Percentiles rank a stretch among this genome's conserved stretches.
phyloP scores from a whole-genome alignment of 2,113 vertebrate species.

The Opisthocomus hoazin region DNA sequence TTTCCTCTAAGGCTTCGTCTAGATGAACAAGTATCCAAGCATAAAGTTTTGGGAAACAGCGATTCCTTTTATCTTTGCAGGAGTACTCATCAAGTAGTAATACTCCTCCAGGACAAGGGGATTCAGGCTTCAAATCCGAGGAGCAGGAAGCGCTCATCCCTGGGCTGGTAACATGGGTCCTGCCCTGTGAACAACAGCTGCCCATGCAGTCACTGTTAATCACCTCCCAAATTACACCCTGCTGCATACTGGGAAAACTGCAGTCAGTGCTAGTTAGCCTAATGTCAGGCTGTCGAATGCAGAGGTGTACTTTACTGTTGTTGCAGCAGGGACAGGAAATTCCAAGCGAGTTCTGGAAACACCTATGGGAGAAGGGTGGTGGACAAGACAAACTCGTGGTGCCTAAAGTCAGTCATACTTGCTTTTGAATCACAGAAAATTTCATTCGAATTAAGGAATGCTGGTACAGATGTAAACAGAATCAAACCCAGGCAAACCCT shows the following conservation, averaged over 20 bases:
- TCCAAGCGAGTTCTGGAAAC: slow-evolving; percentile 1
- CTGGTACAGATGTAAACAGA: not conserved
- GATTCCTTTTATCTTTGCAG: not conserved
- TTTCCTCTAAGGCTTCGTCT: not conserved
- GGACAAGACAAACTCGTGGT: not conserved
- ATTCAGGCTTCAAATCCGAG: not conserved
- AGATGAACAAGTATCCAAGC: not conserved
- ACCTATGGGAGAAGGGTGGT: not conserved
- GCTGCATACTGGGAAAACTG: not conserved
- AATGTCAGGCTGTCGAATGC: not conserved
- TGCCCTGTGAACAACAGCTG: not conserved
- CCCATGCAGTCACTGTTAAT: not conserved
- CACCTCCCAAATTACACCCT: slow-evolving; percentile 20
- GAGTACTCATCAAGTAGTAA: not conserved
- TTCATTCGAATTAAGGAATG: not conserved
- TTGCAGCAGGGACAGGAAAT: slow-evolving; percentile 43
- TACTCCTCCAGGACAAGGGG: not conserved
- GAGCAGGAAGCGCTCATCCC: not conserved
- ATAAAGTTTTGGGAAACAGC: not conserved
- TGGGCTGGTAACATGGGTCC: not conserved
- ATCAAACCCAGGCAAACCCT: not conserved
- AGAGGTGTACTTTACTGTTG: not conserved
- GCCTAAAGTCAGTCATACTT: not conserved
- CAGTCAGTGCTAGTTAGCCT: not conserved
- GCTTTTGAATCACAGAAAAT: not conserved